Percentiles rank a stretch among this genome's conserved stretches.
Evolutionary conservation across 2,113 vertebrate genomes (phyloP).

Genomic region (Rhinopomastus cyanomelas): DNA sequence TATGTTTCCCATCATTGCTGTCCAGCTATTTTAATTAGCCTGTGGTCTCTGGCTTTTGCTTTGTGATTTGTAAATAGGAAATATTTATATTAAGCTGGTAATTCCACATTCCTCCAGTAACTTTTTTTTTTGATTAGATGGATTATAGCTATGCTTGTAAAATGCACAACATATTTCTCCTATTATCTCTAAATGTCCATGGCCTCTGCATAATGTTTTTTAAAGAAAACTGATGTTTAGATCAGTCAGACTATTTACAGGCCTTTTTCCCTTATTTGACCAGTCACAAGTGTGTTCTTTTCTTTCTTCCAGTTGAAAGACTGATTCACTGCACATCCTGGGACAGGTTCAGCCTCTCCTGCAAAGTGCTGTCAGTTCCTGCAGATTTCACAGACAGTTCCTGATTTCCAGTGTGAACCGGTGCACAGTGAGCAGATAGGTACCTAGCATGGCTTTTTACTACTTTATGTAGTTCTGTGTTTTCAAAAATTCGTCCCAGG

Average conservation of each 20-base stretch:
- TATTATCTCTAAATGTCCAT: not conserved
- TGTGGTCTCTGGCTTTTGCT: not conserved
- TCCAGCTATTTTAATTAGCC: conserved; percentile 55
- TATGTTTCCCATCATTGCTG: conserved; percentile 20
- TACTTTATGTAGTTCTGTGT: not conserved
- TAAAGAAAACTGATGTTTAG: not conserved
- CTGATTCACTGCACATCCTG: not conserved
- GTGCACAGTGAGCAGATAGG: not conserved
- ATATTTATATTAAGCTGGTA: not conserved
- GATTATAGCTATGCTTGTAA: conserved; percentile 15
- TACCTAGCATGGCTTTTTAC: not conserved
- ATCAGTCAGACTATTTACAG: not conserved
- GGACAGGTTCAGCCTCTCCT: not conserved
- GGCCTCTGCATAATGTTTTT: not conserved
- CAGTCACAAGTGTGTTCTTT: not conserved
- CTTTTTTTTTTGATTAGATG: not conserved
- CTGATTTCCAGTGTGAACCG: not conserved
- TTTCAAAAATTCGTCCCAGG: not conserved
- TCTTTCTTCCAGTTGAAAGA: not conserved
- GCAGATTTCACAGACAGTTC: not conserved
- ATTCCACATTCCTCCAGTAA: not conserved
- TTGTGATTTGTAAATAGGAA: conserved; percentile 41
- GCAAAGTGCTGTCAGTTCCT: not conserved
- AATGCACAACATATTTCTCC: not conserved
- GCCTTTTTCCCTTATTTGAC: not conserved